Evolutionary conservation across 2,797 vertebrate genomes (phyloP).

Genomic region (Cetoscarus ocellatus): DNA sequence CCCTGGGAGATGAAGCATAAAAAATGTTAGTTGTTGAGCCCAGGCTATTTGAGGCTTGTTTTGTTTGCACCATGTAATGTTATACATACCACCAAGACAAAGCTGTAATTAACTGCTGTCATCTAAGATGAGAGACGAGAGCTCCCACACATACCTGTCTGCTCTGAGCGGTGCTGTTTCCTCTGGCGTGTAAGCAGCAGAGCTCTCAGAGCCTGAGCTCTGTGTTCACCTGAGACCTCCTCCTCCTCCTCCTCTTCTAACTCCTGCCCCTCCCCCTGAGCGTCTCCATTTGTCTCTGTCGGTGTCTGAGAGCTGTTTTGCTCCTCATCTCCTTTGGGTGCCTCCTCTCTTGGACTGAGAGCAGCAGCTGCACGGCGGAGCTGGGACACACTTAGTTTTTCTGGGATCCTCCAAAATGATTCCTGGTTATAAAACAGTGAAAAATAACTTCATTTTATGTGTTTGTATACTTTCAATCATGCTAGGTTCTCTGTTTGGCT

Average conservation of each 20-base stretch:
- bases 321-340: slow-evolving; percentile 9
- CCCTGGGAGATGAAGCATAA: not conserved
- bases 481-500: no score
- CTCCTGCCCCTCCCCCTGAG: slow-evolving; percentile 4
- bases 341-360: slow-evolving; percentile 68
- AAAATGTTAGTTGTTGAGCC: slow-evolving; percentile 3
- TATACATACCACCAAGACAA: not conserved
- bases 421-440: slow-evolving; percentile 82
- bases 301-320: slow-evolving; percentile 20
- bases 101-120: slow-evolving; percentile 38
- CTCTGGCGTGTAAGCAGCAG: slow-evolving; percentile 81
- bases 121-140: slow-evolving; percentile 18
- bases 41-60: not conserved
- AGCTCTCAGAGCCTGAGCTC: slow-evolving; percentile 79
- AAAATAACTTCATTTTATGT: not conserved
- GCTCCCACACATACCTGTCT: slow-evolving; percentile 55
- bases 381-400: slow-evolving; percentile 82
- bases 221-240: slow-evolving; percentile 67
- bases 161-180: slow-evolving; percentile 70
- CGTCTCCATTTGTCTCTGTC: slow-evolving; percentile 11
- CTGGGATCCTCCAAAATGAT: slow-evolving; percentile 95
- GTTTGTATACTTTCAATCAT: not conserved
- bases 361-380: slow-evolving; percentile 85
- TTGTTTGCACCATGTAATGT: slow-evolving; percentile 17
- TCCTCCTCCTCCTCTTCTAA: slow-evolving; percentile 25